phyloP scores from a whole-genome alignment of 1,140 invertebrate species.

The Temnothorax longispinosus region DNA sequence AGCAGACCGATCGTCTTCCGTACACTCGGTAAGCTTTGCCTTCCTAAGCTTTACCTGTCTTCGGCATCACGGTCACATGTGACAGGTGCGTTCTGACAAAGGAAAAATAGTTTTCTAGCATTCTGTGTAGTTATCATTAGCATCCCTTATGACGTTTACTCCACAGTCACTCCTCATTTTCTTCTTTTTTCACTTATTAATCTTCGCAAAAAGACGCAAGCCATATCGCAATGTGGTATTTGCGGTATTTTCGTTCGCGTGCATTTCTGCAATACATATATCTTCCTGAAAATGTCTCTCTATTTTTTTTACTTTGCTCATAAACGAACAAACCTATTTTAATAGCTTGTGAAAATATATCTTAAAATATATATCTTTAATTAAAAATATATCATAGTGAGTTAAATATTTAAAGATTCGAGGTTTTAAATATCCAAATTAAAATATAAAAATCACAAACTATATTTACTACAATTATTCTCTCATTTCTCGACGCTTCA shows the following conservation, averaged over 20 bases:
- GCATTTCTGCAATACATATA: not conserved
- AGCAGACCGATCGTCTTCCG: conserved; percentile 94
- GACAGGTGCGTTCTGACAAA: conserved; percentile 56
- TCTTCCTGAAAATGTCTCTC: not conserved
- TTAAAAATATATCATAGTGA: not conserved
- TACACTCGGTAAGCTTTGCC: conserved; percentile 90
- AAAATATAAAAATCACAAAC: not conserved
- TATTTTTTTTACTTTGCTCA: not conserved
- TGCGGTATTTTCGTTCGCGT: not conserved
- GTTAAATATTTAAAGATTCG: not conserved
- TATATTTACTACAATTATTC: not conserved
- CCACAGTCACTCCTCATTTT: not conserved
- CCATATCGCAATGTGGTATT: not conserved
- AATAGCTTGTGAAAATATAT: not conserved
- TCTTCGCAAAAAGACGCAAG: not conserved
- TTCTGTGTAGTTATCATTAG: conserved; percentile 9
- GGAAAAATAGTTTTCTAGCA: conserved; percentile 23
- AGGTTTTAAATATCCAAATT: not conserved
- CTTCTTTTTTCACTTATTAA: not conserved
- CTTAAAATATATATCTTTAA: not conserved
- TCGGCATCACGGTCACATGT: conserved; percentile 51
- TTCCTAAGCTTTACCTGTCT: conserved; percentile 48
- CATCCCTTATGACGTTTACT: not conserved
- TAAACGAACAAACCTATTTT: not conserved
- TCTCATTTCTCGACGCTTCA: not conserved